Conservation (phyloP, 2,888 invertebrate genomes). For the Adelphocoris suturalis region DNA sequence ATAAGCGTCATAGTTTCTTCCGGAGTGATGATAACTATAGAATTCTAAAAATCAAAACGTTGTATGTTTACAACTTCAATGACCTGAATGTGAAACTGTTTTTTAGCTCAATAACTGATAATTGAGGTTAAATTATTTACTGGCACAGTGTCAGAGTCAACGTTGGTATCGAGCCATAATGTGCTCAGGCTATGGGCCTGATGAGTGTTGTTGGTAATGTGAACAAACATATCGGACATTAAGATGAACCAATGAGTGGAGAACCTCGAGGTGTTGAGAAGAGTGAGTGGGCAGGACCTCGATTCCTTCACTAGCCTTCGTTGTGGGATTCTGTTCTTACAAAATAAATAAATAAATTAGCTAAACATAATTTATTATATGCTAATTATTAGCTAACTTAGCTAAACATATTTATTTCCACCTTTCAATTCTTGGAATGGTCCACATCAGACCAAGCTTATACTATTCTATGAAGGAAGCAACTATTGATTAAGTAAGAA, state of each 20-base stretch:
- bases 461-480: no score
- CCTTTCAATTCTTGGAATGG: no score
- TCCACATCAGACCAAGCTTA: no score
- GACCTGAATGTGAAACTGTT: background rate
- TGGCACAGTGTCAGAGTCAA: conserved; percentile 81
- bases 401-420: no score
- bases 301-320: conserved; percentile 90
- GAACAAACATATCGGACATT: conserved; percentile 89
- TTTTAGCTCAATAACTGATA: background rate
- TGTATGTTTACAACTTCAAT: background rate
- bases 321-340: conserved; percentile 81
- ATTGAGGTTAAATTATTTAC: background rate
- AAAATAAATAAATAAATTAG: conserved; percentile 12
- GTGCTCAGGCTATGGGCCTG: conserved; percentile 85
- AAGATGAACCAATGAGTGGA: conserved; percentile 90
- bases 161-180: conserved; percentile 88
- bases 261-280: conserved; percentile 86
- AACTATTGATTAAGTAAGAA: no score
- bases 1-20: conserved; percentile 87
- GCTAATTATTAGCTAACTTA: no score
- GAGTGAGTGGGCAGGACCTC: conserved; percentile 84
- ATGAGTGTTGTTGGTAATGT: conserved; percentile 85
- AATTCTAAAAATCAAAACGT: conserved; percentile 78
- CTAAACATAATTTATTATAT: background rate
- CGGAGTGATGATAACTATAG: conserved; percentile 86